Base-by-base conservation (phyloP, 2,797 vertebrate species). In the Hydrocynus forskahlii region DNA sequence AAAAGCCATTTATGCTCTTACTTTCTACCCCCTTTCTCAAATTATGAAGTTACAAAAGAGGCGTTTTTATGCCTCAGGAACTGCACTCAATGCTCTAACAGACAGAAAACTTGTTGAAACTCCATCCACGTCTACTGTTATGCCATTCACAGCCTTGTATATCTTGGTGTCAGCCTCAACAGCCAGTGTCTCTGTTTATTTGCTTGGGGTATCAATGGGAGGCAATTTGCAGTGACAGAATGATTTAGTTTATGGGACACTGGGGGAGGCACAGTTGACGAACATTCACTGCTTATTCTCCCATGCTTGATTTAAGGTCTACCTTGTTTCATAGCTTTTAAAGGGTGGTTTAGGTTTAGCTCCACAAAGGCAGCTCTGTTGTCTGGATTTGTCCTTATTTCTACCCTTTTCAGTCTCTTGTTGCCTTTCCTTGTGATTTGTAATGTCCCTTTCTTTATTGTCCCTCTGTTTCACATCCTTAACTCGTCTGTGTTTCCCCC, bases 261-360 rank as follows among this genome's bases (percentile, higher is more conserved):
- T 75, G 25, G 76, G 68, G 57, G 81, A 77, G 82, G 80, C 75
- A 87, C 78, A 72, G 85, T 76, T 59, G 76, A 79, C 84, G 85
- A 81, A 82, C 80, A 73, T 88, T 89, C 85, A 89, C 78, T 63
- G 63, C 71, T 79, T 80, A 40, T 50, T 73, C 38, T 29, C 64
- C 81, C 86, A 83, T 86, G 21, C 74, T 75, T 80, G 75, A 90
- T 80, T 90, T 87, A 89, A 60, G 79, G 82, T 63, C 78, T 88
- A 29, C 75, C 81, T 13, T 76, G 70, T 21, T 75, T 43, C 35
- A 19, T 54, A 23, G 1, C 60, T 62, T 67, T 66, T 45, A 21
- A 74, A 38, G 19, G 70, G 52, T 40, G 19, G 52, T 38, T 73
- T 7, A 57, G 8, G 52, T 72, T 17, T 57, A n/a, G 38, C 59